Base-by-base conservation (phyloP, 2,113 vertebrate species). In the Hymenochirus boettgeri region DNA sequence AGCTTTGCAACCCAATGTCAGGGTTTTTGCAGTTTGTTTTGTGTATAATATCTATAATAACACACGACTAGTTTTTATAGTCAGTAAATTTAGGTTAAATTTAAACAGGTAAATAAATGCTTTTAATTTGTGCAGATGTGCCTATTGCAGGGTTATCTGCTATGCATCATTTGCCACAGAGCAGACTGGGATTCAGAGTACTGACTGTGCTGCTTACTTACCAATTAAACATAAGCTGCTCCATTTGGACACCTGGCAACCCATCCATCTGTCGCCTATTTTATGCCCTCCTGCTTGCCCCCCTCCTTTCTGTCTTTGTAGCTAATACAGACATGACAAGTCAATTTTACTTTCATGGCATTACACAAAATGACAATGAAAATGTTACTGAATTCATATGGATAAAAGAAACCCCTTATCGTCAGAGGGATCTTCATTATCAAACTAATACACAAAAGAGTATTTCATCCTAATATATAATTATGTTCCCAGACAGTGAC, bases 211-310 rank as follows among this genome's bases (percentile, higher is more conserved):
- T 60, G 57, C 65, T 60, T 69, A 69, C 65, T 69, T 69, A 69
- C 57, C 65, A 59, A 69, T 69, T 69, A 69, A 53, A 56, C 65
- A 69, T 69, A 69, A 69, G 65, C 65, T 69, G 65, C 57, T 59
- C 65, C 65, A 69, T 59, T 69, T 48, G 65, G 65, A 69, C 56
- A 60, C 65, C 65, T 69, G 65, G 65, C 65, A 60, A 53, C 65
- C 57, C 35, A 45, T 46, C 65, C 65, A 69, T 69, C 65, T 69
- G 65, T 69, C 65, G 5, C 65, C 42, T 23, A 42, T 46, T 69
- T 60, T 50, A 33, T 60, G 42, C 57, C 47, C 18, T 35, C 29
- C 12, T 22, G 15, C 31, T 29, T 18, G 47, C 47, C 25, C 45
- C 27, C 27, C 8, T 42, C 21, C 37, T 37, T 23, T 39, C 27